Evolutionary conservation across 2,888 invertebrate species (phyloP).

Genomic region (Orthonevra nobilis): DNA sequence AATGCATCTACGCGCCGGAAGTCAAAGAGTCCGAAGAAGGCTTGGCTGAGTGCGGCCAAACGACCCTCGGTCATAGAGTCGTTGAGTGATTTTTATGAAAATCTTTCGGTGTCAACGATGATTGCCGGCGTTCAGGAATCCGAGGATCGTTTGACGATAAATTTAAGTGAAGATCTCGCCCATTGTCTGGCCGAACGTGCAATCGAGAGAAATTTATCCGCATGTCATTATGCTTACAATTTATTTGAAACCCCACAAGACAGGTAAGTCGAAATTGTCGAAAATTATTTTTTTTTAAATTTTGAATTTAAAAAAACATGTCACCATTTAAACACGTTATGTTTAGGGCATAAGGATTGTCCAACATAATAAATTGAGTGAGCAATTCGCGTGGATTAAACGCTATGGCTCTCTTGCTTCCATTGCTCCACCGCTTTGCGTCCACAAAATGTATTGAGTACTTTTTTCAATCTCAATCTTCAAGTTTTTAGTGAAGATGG

Average conservation of each 20-base stretch:
- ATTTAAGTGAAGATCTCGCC: slow-evolving; percentile 75
- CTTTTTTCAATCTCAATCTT: no score
- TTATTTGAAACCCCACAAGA: slow-evolving; percentile 75
- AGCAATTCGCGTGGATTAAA: no score
- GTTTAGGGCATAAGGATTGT: no score
- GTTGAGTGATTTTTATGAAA: slow-evolving; percentile 80
- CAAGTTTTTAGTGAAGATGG: no score
- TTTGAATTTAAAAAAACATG: no score
- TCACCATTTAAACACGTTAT: no score
- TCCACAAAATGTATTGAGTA: no score
- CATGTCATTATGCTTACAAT: slow-evolving; percentile 76
- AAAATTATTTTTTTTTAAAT: no score
- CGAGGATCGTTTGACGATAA: slow-evolving; percentile 74
- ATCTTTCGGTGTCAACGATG: slow-evolving; percentile 77
- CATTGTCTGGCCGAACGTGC: slow-evolving; percentile 77
- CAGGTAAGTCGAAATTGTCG: slow-evolving; percentile 73
- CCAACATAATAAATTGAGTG: no score
- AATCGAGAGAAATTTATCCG: slow-evolving; percentile 74
- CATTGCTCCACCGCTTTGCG: no score
- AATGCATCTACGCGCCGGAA: slow-evolving; percentile 72
- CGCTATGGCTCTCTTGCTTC: no score
- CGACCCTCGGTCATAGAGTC: slow-evolving; percentile 76
- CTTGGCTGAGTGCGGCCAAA: slow-evolving; percentile 74
- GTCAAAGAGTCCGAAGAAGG: slow-evolving; percentile 77
- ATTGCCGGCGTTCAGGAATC: slow-evolving; percentile 69